These are phyloP conservation scores for Leptinotarsa peninsularis DNA, from an alignment of 2,888 invertebrate species.

Conservation along the genomic window DNA sequence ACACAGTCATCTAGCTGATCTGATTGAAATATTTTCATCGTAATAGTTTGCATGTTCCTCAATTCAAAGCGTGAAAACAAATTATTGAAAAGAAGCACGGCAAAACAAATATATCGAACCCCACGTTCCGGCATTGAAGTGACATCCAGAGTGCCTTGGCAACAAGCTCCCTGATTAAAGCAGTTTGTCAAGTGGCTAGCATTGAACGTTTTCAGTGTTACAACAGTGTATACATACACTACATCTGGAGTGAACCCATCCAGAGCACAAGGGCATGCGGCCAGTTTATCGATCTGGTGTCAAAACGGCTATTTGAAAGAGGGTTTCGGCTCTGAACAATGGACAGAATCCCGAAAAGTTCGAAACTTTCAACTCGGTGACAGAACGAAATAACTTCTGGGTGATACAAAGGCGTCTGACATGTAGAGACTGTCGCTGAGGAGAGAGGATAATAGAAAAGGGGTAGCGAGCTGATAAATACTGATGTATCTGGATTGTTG, in stretches of 20 bases:
- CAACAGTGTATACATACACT: slow-evolving; percentile 17
- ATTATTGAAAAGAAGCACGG: too few species aligned
- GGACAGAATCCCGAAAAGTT: slow-evolving; percentile 7
- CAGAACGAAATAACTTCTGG: background rate
- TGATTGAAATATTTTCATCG: too few species aligned
- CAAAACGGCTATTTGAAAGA: slow-evolving; percentile 6
- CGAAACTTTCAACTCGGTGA: slow-evolving; percentile 22
- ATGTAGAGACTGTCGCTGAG: background rate
- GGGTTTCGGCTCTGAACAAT: background rate
- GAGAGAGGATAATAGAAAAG: background rate
- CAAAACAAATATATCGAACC: background rate
- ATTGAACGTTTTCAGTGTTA: slow-evolving; percentile 25
- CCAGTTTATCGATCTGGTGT: slow-evolving; percentile 22
- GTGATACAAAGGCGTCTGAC: slow-evolving; percentile 4
- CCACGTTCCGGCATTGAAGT: background rate
- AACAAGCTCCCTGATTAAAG: slow-evolving; percentile 15
- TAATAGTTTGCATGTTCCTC: too few species aligned
- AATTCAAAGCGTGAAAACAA: too few species aligned
- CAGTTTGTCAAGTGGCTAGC: slow-evolving; percentile 21
- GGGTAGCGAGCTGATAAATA: background rate
- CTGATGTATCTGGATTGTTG: background rate
- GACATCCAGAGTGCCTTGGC: background rate
- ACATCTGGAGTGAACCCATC: slow-evolving; percentile 23
- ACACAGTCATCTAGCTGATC: too few species aligned
- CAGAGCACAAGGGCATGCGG: slow-evolving; percentile 16